Evolutionary conservation across 2,113 vertebrate species (phyloP), one percentile per base, ranked within the genome.

Genomic region (Ictidomys tridecemlineatus): DNA sequence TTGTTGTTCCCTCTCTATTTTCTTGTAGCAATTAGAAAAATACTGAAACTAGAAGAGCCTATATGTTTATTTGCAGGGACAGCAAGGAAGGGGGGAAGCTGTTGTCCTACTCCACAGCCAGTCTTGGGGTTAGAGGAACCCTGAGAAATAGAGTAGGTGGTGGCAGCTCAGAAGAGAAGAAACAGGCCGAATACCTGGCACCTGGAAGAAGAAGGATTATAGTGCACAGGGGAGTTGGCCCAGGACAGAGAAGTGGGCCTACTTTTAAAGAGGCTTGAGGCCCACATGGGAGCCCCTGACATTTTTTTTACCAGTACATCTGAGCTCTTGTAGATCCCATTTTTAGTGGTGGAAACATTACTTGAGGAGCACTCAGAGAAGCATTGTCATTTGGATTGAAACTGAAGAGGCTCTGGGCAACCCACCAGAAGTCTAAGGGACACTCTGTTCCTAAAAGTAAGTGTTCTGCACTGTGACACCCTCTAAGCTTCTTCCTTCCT

Each of bases 381-480:
- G 93, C 94, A 51, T 97, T 97, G 93, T 98, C 97, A 97, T 96
- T 97, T 98, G 97, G 97, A 96, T 92, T 97, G 98, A 98, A 96
- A 96, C 96, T 97, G 97, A 97, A 97, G 96, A 97, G 94, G 93
- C 96, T 98, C 94, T 98, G 96, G 95, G 97, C 97, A 97, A 85
- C 92, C 96, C 96, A 97, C 92, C 97, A 98, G 95, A 92, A 97
- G 91, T 96, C 96, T 98, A 95, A 97, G 98, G 97, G 86, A 98
- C 95, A 97, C 95, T 96, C 37, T 98, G 97, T 98, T 96, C 97
- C 93, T 92, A 8, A 98, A 97, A 98, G 98, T 97, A 98, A 97
- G 96, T 98, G 96, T 94, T 94, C 48, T 97, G 53, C 67, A 88
- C 86, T 70, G 28, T n/a, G 90, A 93, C 48, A 51, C 88, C 87